Base-by-base conservation (phyloP, 2,113 vertebrate species). In the Paradisaea rubra region DNA sequence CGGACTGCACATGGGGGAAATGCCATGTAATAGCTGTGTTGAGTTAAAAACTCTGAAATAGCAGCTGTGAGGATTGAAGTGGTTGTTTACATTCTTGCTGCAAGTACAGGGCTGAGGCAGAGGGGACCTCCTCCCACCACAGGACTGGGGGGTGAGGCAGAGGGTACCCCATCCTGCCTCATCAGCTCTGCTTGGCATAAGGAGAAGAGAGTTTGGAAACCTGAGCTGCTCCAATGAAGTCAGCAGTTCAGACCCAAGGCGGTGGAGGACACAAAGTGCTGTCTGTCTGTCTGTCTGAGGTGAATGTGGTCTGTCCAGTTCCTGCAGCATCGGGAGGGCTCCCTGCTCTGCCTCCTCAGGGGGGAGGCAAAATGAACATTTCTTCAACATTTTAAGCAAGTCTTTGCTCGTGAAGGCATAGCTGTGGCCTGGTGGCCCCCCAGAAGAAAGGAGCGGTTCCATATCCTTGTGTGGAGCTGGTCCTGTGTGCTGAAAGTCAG, bases 341-440 rank as follows among this genome's bases (percentile, higher is more conserved):
- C 60, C 20, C 65, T 53, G 54, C 63, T 60, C 60, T 44, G 30
- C 25, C 56, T 81, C 35, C 13, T 41, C 18, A 8, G 35, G 20
- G 13, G 30, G 24, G 24, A 71, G 47, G 25, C 53, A 61, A 35
- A 66, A 41, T 2, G 35, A 89, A 6, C 3, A 0, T 53, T 60
- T 63, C 33, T 79, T 41, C 24, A 30, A 2, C 3, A 15, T 68
- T 39, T 63, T 0, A 2, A 70, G 37, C 1, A 4, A 16, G 25
- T 37, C 11, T 56, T 44, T 20, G 45, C 59, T 69, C 0, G 0
- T 49, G n/a, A 44, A 25, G 22, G 41, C 4, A 1, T 18, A n/a
- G 39, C 20, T 0, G 0, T 10, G 35, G 50, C 2, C 13, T 37
- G 24, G 5, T 47, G 53, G 19, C 4, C 41, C 28, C n/a, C 9